These are phyloP conservation scores for Homalodisca vitripennis DNA, from an alignment of 1,140 invertebrate genomes.

Conservation along the genomic window DNA sequence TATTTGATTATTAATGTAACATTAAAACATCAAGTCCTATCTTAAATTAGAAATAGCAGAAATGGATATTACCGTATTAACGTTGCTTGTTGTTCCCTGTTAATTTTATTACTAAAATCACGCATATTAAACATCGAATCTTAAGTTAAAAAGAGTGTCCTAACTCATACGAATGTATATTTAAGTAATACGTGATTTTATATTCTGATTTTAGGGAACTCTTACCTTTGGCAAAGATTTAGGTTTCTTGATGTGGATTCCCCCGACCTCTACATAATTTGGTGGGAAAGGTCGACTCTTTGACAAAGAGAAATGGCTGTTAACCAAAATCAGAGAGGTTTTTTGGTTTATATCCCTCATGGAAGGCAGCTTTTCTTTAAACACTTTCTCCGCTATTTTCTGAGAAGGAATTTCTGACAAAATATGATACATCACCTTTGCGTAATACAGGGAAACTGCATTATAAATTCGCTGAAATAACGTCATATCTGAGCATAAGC, in stretches of 20 bases:
- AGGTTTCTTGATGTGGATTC: constrained; percentile 50
- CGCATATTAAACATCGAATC: too few relatives aligned
- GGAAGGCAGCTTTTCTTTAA: constrained; percentile 56
- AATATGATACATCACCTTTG: constrained; percentile 6
- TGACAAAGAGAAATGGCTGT: constrained; percentile 49
- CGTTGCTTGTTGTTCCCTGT: too few relatives aligned
- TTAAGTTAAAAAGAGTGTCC: too few relatives aligned
- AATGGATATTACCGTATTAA: too few relatives aligned
- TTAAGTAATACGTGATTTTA: too few relatives aligned
- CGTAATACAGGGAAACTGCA: neutral
- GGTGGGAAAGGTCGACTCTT: constrained; percentile 57
- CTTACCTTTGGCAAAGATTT: constrained; percentile 55
- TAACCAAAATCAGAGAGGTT: constrained; percentile 40
- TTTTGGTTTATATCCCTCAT: constrained; percentile 45
- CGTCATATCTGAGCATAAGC: too few relatives aligned
- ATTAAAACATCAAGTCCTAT: too few relatives aligned
- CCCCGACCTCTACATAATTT: constrained; percentile 63
- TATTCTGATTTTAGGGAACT: too few relatives aligned
- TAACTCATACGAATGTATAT: too few relatives aligned
- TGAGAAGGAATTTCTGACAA: constrained; percentile 19
- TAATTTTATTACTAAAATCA: too few relatives aligned
- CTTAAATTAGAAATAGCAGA: too few relatives aligned
- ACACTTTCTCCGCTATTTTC: constrained; percentile 47
- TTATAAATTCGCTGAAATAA: constrained; percentile 31
- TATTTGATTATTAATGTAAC: too few relatives aligned